phyloP scores from a whole-genome alignment of 2,113 vertebrate genomes.

The Chloropsis hardwickii region DNA sequence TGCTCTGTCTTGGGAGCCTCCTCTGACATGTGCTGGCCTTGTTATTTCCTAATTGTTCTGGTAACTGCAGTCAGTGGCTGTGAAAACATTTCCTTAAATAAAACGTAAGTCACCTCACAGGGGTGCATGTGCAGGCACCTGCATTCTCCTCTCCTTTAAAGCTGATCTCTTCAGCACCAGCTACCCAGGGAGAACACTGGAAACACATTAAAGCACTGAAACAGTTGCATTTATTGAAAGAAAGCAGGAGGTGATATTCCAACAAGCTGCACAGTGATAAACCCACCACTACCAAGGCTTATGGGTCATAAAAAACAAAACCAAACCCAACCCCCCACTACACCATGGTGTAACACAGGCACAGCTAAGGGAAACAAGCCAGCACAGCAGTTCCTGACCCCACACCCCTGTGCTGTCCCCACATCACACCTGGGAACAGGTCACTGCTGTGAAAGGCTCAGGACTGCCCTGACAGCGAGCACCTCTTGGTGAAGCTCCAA shows the following conservation, averaged over 20 bases:
- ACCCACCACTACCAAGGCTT: background rate
- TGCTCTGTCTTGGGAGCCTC: background rate
- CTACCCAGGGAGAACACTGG: background rate
- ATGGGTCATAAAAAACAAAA: background rate
- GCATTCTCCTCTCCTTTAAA: background rate
- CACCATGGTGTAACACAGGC: background rate
- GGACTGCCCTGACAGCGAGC: fast-evolving
- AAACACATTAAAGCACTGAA: background rate
- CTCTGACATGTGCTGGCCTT: background rate
- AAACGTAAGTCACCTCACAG: no score
- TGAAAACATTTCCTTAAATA: background rate
- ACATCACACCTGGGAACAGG: background rate
- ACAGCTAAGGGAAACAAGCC: background rate
- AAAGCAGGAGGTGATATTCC: background rate
- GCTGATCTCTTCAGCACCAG: background rate
- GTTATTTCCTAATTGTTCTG: background rate
- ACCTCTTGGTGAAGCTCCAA: background rate
- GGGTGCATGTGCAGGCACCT: background rate
- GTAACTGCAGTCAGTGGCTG: background rate
- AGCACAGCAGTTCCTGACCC: background rate
- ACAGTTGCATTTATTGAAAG: background rate
- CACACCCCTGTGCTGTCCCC: no score
- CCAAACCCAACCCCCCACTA: no score
- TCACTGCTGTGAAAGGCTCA: background rate
- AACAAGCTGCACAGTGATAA: background rate